Conservation (phyloP, 2,113 vertebrate species). For the Tragelaphus imberbis region DNA sequence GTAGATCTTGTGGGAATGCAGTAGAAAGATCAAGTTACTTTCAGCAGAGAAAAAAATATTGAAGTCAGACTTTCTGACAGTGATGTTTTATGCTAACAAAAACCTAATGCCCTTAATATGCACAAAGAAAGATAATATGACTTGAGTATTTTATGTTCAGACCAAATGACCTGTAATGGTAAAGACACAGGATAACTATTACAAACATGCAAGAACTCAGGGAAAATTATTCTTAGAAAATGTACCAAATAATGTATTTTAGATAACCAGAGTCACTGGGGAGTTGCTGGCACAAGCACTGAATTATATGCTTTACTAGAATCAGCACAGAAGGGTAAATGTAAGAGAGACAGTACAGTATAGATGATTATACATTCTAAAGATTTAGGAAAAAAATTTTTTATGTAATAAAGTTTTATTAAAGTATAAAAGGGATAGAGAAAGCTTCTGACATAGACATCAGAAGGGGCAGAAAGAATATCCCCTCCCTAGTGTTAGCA, state of each 20-base stretch:
- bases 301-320: neutral
- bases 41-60: neutral
- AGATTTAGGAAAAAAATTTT: too few relatives aligned
- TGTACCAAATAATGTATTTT: neutral
- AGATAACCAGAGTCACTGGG: neutral
- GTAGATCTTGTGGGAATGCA: neutral
- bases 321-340: neutral
- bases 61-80: neutral
- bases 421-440: too few relatives aligned
- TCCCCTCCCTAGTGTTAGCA: too few relatives aligned
- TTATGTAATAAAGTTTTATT: too few relatives aligned
- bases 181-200: neutral
- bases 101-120: neutral
- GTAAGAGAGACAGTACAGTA: neutral
- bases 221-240: neutral
- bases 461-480: too few relatives aligned
- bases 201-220: neutral
- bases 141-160: neutral
- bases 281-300: neutral
- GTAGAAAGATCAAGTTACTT: neutral
- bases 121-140: neutral
- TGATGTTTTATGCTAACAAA: neutral
- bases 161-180: neutral
- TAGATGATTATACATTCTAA: neutral
- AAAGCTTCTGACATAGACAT: too few relatives aligned